Conservation (phyloP, 30 jellyfish, hydroid and myxozoan species). For the Sanderia malayensis region DNA sequence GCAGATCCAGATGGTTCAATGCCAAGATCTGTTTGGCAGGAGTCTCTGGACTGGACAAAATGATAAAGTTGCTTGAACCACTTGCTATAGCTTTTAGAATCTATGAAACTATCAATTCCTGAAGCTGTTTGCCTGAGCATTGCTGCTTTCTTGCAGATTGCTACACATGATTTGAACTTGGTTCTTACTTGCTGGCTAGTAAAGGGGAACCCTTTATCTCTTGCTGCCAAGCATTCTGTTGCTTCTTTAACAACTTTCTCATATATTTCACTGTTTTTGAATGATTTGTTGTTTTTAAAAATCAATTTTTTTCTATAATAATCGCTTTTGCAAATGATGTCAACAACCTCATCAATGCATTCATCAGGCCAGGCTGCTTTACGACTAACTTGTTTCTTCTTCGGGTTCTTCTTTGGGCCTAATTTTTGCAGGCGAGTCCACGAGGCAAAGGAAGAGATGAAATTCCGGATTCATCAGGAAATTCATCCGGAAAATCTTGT, state of each 20-base stretch:
- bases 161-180: conserved; percentile 20
- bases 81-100: conserved; percentile 6
- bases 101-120: conserved; percentile 10
- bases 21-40: conserved; percentile 24
- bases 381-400: conserved; percentile 13
- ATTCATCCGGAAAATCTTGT: too few species aligned
- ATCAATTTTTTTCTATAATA: too few species aligned
- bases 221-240: conserved; percentile 10
- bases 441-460: too few species aligned
- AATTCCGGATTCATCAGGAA: too few species aligned
- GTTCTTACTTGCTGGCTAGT: conserved; percentile 24
- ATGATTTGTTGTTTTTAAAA: conserved; percentile 5
- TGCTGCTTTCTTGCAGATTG: conserved; percentile 26
- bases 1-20: conserved; percentile 22
- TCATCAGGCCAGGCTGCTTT: too few species aligned
- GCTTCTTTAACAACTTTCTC: conserved; percentile 7
- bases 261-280: conserved; percentile 5
- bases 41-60: conserved; percentile 17
- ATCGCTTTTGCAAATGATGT: too few species aligned
- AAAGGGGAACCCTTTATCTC: conserved; percentile 11
- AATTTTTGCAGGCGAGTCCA: too few species aligned
- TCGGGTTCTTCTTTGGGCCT: conserved; percentile 1
- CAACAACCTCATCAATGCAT: too few species aligned
- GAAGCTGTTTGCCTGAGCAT: conserved; percentile 26
- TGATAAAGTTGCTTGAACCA: conserved; percentile 25